Conservation (phyloP, 2,113 vertebrate genomes). For the Oncorhynchus nerka region DNA sequence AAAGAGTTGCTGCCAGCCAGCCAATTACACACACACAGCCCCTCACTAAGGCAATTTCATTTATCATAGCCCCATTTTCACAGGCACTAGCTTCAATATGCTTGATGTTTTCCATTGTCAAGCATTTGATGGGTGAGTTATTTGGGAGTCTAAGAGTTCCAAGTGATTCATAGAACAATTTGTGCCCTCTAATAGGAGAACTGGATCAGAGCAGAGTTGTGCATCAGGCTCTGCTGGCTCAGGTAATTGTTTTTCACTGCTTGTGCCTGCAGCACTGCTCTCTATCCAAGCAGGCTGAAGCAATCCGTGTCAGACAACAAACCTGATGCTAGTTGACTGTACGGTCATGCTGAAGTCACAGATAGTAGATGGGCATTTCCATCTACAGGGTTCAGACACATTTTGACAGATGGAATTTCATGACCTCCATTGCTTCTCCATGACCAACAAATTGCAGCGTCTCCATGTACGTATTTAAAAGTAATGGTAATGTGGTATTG, state of each 20-base stretch:
- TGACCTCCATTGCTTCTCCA: too few species aligned
- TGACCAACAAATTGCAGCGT: too few species aligned
- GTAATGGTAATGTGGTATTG: too few species aligned
- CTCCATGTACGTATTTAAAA: too few species aligned
- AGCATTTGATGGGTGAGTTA: neutral
- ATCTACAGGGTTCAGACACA: too few species aligned
- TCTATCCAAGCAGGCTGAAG: neutral
- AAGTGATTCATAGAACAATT: neutral
- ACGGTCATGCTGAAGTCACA: too few species aligned
- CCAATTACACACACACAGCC: conserved; percentile 12
- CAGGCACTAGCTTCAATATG: neutral
- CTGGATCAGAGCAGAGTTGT: too few species aligned
- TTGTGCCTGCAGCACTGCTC: neutral
- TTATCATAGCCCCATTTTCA: conserved; percentile 12
- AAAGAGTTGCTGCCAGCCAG: conserved; percentile 1
- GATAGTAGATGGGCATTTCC: too few species aligned
- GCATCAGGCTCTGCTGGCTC: conserved; percentile 5
- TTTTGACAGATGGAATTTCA: too few species aligned
- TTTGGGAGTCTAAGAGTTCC: neutral
- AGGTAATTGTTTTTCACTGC: conserved; percentile 10
- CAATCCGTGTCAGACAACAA: neutral
- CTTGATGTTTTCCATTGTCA: conserved; percentile 11
- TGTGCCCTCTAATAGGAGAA: neutral
- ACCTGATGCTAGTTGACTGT: too few species aligned
- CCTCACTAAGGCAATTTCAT: neutral